Conservation (phyloP, 2,113 vertebrate genomes). For the Ornithorhynchus anatinus region DNA sequence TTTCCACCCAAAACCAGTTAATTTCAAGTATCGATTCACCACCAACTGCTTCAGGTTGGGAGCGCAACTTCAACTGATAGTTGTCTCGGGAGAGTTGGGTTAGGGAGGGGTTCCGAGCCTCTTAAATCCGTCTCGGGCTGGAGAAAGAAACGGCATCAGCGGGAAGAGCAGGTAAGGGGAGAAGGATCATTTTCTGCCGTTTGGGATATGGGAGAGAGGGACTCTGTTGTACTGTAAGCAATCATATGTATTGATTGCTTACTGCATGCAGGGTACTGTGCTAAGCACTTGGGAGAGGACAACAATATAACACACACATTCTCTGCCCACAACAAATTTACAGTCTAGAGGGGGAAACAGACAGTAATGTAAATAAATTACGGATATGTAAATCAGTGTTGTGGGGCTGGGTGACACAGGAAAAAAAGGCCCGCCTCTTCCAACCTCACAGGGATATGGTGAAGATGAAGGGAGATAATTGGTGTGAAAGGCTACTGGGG, state of each 20-base stretch:
- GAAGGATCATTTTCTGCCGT: conserved; percentile 49
- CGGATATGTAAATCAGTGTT: no score
- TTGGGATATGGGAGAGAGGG: conserved; percentile 35
- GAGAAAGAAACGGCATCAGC: conserved; percentile 21
- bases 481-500: no score
- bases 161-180: not conserved
- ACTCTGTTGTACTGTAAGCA: no score
- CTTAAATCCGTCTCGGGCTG: conserved; percentile 26
- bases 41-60: conserved; percentile 51
- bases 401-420: no score
- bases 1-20: conserved; percentile 69
- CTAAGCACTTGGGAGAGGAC: no score
- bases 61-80: conserved; percentile 33
- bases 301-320: no score
- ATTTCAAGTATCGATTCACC: conserved; percentile 67
- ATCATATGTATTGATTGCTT: no score
- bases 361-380: no score
- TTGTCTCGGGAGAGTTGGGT: conserved; percentile 22
- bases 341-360: no score
- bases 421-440: not conserved
- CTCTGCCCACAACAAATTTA: no score
- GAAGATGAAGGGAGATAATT: not conserved
- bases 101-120: conserved; percentile 40
- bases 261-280: no score
- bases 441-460: not conserved